A percentile compares a stretch with the other conserved stretches of the same genome.
These are phyloP conservation scores for Pseudopipra pipra DNA, from an alignment of 2,113 vertebrate genomes.

Conservation along the genomic window DNA sequence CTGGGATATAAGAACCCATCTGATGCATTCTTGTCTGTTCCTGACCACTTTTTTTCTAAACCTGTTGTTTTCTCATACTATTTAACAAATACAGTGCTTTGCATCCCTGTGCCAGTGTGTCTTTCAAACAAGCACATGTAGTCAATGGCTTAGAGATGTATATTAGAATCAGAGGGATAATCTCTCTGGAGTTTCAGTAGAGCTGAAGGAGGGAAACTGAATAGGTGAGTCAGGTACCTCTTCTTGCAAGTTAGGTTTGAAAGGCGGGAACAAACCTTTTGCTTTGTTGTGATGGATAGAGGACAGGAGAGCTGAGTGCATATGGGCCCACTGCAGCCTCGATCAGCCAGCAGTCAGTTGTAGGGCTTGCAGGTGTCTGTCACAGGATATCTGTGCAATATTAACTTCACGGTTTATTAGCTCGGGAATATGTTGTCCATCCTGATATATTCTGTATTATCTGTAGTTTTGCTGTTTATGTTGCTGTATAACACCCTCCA, in stretches of 20 bases:
- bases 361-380: background rate
- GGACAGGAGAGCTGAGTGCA: background rate
- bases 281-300: background rate
- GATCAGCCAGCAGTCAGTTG: background rate
- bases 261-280: background rate
- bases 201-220: too few species aligned
- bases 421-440: background rate
- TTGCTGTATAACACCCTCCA: background rate
- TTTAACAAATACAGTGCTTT: background rate
- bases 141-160: background rate
- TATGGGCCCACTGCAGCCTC: background rate
- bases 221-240: too few species aligned
- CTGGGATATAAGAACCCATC: background rate
- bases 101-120: background rate
- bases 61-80: background rate
- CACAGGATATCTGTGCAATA: background rate
- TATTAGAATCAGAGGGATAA: too few species aligned
- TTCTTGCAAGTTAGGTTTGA: background rate
- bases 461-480: background rate
- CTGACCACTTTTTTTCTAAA: background rate
- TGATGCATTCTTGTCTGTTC: background rate
- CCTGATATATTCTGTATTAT: background rate
- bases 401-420: background rate
- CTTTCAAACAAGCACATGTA: accelerated
- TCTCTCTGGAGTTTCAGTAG: too few species aligned